These are phyloP conservation scores for Zootermopsis nevadensis DNA, from an alignment of 2,888 invertebrate genomes.

Conservation along the genomic window DNA sequence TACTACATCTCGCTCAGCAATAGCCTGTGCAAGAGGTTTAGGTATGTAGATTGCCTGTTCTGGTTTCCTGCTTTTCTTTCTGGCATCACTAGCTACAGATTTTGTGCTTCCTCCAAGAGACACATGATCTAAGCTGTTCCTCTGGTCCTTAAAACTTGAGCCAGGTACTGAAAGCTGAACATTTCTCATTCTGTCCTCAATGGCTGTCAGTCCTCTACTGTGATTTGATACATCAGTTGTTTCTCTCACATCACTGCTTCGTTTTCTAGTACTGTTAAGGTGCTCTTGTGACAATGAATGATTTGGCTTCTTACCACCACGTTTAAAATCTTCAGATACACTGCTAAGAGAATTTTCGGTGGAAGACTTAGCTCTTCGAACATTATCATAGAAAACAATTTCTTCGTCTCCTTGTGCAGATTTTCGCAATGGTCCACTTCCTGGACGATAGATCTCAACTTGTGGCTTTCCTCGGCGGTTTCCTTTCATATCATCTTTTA, in stretches of 20 bases:
- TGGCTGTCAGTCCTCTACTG: constrained; percentile 56
- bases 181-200: constrained; percentile 58
- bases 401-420: constrained; percentile 61
- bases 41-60: constrained; percentile 69
- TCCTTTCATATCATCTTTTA: constrained; percentile 62
- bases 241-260: constrained; percentile 36
- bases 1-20: constrained; percentile 60
- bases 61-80: constrained; percentile 66
- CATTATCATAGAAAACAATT: constrained; percentile 47
- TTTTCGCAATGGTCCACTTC: constrained; percentile 79
- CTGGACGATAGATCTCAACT: constrained; percentile 79
- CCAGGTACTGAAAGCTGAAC: constrained; percentile 55
- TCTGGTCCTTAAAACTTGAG: constrained; percentile 54
- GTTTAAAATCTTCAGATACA: constrained; percentile 44
- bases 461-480: constrained; percentile 74
- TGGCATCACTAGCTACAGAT: constrained; percentile 48
- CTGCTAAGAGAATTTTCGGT: constrained; percentile 48
- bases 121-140: constrained; percentile 49
- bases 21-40: constrained; percentile 64
- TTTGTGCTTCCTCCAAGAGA: constrained; percentile 38
- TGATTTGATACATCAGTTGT: constrained; percentile 14
- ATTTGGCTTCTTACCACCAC: constrained; percentile 38
- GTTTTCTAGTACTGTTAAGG: constrained; percentile 41
- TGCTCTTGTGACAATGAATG: constrained; percentile 48
- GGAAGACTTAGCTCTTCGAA: constrained; percentile 48